These are phyloP conservation scores for Circaetus gallicus DNA, from an alignment of 2,113 vertebrate species.

Conservation along the genomic window DNA sequence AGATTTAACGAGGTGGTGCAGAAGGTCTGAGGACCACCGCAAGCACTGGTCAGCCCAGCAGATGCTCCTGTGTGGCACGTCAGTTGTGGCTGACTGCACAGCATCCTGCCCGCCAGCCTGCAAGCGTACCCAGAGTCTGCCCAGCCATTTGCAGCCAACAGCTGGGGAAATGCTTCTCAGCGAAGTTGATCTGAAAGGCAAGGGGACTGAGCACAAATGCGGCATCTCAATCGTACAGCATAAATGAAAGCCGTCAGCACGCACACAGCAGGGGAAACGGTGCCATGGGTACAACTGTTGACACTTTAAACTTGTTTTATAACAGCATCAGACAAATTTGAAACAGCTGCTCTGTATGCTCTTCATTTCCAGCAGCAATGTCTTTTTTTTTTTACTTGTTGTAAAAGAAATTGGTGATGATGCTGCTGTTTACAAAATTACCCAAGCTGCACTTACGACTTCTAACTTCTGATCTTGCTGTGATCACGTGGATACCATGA, in stretches of 20 bases:
- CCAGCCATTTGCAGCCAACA: neutral
- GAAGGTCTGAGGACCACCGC: neutral
- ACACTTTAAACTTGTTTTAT: slow-evolving; percentile 53
- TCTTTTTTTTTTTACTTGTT: neutral
- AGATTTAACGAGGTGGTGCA: neutral
- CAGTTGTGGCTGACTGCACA: neutral
- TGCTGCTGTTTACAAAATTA: slow-evolving; percentile 45
- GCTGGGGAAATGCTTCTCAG: neutral
- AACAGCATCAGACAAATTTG: slow-evolving; percentile 41
- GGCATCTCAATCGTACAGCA: neutral
- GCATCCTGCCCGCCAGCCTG: neutral
- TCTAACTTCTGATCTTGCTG: slow-evolving; percentile 34
- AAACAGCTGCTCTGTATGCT: slow-evolving; percentile 55
- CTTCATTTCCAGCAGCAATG: slow-evolving; percentile 40
- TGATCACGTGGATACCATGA: neutral
- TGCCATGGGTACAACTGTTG: slow-evolving; percentile 45
- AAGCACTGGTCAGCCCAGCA: neutral
- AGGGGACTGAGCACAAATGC: neutral
- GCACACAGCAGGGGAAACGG: neutral
- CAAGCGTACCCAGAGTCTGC: neutral
- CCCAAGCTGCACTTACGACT: neutral
- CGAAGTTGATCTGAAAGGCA: neutral
- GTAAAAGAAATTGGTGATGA: slow-evolving; percentile 38
- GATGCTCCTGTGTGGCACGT: neutral
- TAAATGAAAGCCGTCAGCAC: neutral